Percentiles rank a stretch among this genome's conserved stretches.
Evolutionary conservation across 2,113 vertebrate species (phyloP).

Genomic region (Pterocles gutturalis): DNA sequence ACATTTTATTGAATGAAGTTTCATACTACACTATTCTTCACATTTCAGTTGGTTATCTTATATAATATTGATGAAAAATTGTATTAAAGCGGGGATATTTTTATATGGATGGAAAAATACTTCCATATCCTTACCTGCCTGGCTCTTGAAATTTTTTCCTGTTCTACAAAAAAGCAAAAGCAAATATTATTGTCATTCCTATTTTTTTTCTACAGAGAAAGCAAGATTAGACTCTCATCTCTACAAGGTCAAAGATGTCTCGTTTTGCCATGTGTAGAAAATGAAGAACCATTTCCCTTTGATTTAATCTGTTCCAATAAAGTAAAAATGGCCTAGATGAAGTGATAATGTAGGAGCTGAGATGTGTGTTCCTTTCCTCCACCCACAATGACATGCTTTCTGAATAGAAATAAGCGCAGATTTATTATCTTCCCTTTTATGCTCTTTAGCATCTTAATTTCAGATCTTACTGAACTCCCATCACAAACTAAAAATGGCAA

Average conservation of each 20-base stretch:
- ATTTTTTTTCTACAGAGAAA: background rate
- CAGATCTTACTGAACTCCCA: constrained; percentile 22
- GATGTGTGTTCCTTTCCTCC: background rate
- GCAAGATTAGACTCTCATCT: background rate
- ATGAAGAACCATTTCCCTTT: background rate
- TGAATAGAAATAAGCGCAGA: background rate
- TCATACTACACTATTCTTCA: background rate
- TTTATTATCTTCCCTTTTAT: constrained; percentile 40
- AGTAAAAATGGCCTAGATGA: background rate
- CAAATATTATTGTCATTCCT: background rate
- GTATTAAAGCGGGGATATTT: background rate
- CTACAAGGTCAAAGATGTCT: background rate
- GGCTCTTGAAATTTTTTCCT: background rate
- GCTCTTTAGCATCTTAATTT: constrained; percentile 27
- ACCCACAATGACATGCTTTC: background rate
- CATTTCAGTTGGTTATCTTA: background rate
- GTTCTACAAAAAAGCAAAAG: background rate
- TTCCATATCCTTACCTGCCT: background rate
- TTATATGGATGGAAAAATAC: background rate
- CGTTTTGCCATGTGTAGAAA: background rate
- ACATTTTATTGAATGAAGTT: background rate
- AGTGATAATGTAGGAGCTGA: background rate
- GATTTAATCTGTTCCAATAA: background rate
- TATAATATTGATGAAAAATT: background rate
- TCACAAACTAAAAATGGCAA: constrained; percentile 42